Percentiles rank a stretch among this genome's conserved stretches.
phyloP scores from a whole-genome alignment of 1,140 invertebrate species.

The Nymphalis io region DNA sequence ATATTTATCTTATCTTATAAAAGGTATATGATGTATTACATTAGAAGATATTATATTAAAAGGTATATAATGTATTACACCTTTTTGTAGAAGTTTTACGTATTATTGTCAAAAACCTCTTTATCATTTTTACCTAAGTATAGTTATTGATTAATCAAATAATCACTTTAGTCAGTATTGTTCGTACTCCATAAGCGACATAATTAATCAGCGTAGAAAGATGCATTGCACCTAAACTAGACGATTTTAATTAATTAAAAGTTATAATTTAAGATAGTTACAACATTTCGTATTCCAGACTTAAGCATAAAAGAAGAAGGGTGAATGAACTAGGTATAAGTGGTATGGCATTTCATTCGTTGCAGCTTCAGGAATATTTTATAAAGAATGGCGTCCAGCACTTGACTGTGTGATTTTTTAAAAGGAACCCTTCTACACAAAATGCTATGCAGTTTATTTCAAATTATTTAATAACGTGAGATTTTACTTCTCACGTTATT shows the following conservation, averaged over 20 bases:
- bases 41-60: no score
- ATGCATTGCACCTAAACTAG: background rate
- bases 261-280: background rate
- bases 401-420: background rate
- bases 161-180: no score
- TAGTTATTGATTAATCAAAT: no score
- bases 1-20: no score
- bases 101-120: no score
- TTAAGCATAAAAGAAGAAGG: conserved; percentile 7
- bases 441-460: background rate
- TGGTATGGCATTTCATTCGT: conserved; percentile 22
- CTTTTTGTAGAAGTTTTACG: no score
- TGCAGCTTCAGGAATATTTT: conserved; percentile 30
- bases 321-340: conserved; percentile 14
- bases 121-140: no score
- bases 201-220: background rate
- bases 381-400: conserved; percentile 17
- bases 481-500: no score
- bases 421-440: background rate
- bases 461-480: background rate
- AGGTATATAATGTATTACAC: no score
- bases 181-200: no score
- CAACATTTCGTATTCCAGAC: background rate
- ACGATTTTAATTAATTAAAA: background rate
- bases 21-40: no score